A percentile compares a stretch with the other conserved stretches of the same genome.
phyloP scores from a whole-genome alignment of 2,888 invertebrate genomes.

The Lamellibrachia columna region DNA sequence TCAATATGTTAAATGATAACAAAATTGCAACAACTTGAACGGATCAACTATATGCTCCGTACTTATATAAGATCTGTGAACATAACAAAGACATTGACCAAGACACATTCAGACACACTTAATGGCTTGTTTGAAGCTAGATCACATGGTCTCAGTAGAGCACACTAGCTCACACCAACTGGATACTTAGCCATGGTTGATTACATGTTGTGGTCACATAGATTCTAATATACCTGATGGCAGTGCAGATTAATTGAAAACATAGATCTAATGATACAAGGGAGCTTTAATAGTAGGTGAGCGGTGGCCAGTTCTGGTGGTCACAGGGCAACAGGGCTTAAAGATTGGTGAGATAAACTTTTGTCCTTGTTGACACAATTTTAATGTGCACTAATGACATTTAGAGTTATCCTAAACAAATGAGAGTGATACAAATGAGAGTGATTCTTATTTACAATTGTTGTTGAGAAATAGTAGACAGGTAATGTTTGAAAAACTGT shows the following conservation, averaged over 20 bases:
- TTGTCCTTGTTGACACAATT: not conserved
- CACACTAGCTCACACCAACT: not conserved
- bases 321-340: not conserved
- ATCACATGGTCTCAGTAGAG: not conserved
- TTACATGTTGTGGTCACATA: not conserved
- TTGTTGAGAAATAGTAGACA: no score
- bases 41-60: not conserved
- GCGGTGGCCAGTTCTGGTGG: not conserved
- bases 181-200: not conserved
- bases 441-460: no score
- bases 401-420: not conserved
- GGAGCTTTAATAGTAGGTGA: not conserved
- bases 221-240: not conserved
- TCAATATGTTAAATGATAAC: no score
- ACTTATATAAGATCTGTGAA: not conserved
- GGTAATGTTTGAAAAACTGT: no score
- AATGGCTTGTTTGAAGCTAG: not conserved
- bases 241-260: not conserved
- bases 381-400: not conserved
- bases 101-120: not conserved
- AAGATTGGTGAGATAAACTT: not conserved
- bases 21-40: not conserved
- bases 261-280: not conserved
- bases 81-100: not conserved
- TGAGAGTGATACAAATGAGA: no score